Base-by-base conservation (phyloP, 1,140 invertebrate species). In the Elysia chlorotica region DNA sequence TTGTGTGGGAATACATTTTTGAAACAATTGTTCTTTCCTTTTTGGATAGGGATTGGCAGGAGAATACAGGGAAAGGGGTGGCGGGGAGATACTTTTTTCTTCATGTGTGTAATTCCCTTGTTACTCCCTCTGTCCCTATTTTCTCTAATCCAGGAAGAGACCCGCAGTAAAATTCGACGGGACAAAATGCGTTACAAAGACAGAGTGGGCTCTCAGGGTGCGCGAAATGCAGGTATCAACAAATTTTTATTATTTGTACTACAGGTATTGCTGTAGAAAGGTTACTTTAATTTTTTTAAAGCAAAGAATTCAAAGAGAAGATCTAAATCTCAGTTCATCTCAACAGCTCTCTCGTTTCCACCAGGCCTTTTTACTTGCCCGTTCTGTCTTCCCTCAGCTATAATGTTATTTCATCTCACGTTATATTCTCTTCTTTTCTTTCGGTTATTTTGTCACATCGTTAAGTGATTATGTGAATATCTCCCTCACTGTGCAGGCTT, bases 141-240 rank as follows among this genome's bases (percentile, higher is more conserved):
- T n/a, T n/a, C n/a, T n/a, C n/a, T n/a, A n/a, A n/a, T n/a, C n/a
- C n/a, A 36, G 56, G 54, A 73, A 57, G 54, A 75, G 0, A 65
- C 69, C 37, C 57, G 65, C 25, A 57, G 71, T 59, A 48, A 59
- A 36, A n/a, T 37, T n/a, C 28, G 31, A 33, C 41, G 74, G 67
- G 38, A 70, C 57, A 31, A 63, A 73, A 1, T 25, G 33, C 0
- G 30, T 33, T 66, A 62, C 67, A 19, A 21, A 62, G 31, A 71
- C 61, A 53, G 67, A 59, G 2, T 72, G 61, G 28, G 53, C 30
- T 2, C 54, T 53, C 48, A 72, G 65, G 73, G 71, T 63, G 48
- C 38, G 41, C 6, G 61, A 74, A 19, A 71, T 63, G 28, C 31
- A 41, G 62, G 65, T 68, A 65, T 48, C 41, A 48, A 14, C 41